These are phyloP conservation scores for Heteropelma amictum DNA, from an alignment of 2,888 invertebrate species.

Conservation along the genomic window DNA sequence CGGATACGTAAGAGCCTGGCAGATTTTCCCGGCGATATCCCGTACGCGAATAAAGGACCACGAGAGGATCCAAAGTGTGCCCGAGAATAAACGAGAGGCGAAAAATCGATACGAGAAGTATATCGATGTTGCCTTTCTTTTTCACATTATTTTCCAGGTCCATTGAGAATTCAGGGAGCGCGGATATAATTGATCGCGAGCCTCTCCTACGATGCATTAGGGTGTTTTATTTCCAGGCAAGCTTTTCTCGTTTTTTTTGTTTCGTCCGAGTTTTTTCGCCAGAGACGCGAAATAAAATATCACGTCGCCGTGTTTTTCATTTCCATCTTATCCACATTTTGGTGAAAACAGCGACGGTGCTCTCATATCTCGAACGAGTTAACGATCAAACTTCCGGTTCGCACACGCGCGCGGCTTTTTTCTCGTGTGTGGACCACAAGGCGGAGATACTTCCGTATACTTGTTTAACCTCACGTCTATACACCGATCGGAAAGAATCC, in stretches of 20 bases:
- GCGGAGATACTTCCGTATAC: not conserved
- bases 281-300: too few species aligned
- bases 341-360: too few species aligned
- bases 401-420: constrained; percentile 18
- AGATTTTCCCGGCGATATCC: constrained; percentile 15
- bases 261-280: too few species aligned
- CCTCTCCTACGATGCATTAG: not conserved
- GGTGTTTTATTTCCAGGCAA: not conserved
- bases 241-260: too few species aligned
- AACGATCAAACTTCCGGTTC: constrained; percentile 48
- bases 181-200: constrained; percentile 27
- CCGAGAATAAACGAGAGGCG: constrained; percentile 15
- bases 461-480: too few species aligned
- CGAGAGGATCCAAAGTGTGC: constrained; percentile 22
- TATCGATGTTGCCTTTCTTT: constrained; percentile 32
- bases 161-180: constrained; percentile 10
- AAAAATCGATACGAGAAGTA: constrained; percentile 33
- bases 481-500: not conserved
- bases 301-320: too few species aligned
- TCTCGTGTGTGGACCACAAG: constrained; percentile 2
- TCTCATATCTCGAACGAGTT: constrained; percentile 25
- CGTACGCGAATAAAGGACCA: constrained; percentile 39
- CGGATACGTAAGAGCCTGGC: constrained; percentile 22
- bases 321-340: too few species aligned
- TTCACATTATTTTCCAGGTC: too few species aligned